phyloP scores from a whole-genome alignment of 92 coral and sea anemone species.

The Siderastrea siderea region DNA sequence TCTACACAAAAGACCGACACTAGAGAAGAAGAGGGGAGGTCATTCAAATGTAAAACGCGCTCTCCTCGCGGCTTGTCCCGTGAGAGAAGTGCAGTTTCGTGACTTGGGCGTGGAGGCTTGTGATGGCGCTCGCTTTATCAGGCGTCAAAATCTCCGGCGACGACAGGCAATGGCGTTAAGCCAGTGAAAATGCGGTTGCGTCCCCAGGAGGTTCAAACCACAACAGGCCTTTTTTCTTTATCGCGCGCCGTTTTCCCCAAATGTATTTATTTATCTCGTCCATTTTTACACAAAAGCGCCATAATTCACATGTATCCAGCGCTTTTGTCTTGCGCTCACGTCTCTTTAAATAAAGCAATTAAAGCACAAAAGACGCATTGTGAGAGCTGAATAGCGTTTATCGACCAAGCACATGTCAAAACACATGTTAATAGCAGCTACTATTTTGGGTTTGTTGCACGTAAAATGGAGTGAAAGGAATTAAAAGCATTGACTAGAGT shows the following conservation, averaged over 20 bases:
- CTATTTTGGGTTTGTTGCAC: conserved; percentile 78
- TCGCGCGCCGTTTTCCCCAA: conserved; percentile 57
- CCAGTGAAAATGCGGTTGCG: conserved; percentile 79
- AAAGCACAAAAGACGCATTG: conserved; percentile 88
- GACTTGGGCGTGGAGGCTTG: conserved; percentile 88
- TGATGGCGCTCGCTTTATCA: conserved; percentile 75
- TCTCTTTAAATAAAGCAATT: conserved; percentile 96
- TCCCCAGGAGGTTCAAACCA: conserved; percentile 84
- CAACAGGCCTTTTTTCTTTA: conserved; percentile 77
- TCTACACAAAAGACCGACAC: conserved; percentile 47
- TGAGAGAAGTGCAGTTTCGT: conserved; percentile 72
- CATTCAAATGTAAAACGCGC: conserved; percentile 38
- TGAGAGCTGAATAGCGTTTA: conserved; percentile 87
- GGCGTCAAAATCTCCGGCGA: conserved; percentile 74
- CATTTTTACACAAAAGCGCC: conserved; percentile 89
- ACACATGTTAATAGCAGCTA: conserved; percentile 96
- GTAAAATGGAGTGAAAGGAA: conserved; percentile 67
- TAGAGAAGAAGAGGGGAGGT: conserved; percentile 39
- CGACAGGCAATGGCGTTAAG: conserved; percentile 89
- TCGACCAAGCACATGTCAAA: conserved; percentile 96
- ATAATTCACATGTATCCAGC: conserved; percentile 92
- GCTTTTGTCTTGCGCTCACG: conserved; percentile 85
- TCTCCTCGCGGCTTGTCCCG: conserved; percentile 23
- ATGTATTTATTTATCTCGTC: conserved; percentile 73
- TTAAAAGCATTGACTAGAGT: conserved; percentile 56